These are phyloP conservation scores for Brachymystax lenok DNA, from an alignment of 2,797 vertebrate species.

Conservation along the genomic window DNA sequence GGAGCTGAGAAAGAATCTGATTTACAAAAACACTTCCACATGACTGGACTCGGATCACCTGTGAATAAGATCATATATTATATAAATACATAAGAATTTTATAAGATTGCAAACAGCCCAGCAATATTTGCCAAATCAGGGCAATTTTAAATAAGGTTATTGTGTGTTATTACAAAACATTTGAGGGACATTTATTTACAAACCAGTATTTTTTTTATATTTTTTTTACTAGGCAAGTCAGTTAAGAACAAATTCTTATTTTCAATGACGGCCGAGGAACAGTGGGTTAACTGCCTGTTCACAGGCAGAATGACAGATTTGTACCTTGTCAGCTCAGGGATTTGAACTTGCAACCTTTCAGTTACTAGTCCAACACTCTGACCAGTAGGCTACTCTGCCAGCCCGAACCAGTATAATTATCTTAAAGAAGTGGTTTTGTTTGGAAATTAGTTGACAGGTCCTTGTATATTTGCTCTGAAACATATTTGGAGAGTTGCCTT, in stretches of 20 bases:
- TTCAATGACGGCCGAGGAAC: too few relatives aligned
- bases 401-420: background rate
- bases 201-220: background rate
- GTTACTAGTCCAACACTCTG: too few relatives aligned
- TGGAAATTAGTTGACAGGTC: background rate
- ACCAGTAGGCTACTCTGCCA: too few relatives aligned
- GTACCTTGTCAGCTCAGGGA: too few relatives aligned
- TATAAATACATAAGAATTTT: background rate
- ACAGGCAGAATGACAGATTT: too few relatives aligned
- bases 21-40: slow-evolving; percentile 71
- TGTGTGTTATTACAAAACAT: background rate
- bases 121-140: background rate
- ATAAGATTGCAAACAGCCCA: background rate
- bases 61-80: slow-evolving; percentile 25
- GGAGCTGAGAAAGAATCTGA: slow-evolving; percentile 64
- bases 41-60: slow-evolving; percentile 65
- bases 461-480: background rate
- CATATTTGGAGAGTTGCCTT: slow-evolving; percentile 20
- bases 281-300: too few relatives aligned
- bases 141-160: background rate
- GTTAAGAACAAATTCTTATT: too few relatives aligned
- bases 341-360: too few relatives aligned
- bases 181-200: background rate
- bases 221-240: too few relatives aligned
- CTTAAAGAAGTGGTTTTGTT: too few relatives aligned